A percentile compares a stretch with the other conserved stretches of the same genome.
These are phyloP conservation scores for Astur gentilis DNA, from an alignment of 2,113 vertebrate genomes.

Conservation along the genomic window DNA sequence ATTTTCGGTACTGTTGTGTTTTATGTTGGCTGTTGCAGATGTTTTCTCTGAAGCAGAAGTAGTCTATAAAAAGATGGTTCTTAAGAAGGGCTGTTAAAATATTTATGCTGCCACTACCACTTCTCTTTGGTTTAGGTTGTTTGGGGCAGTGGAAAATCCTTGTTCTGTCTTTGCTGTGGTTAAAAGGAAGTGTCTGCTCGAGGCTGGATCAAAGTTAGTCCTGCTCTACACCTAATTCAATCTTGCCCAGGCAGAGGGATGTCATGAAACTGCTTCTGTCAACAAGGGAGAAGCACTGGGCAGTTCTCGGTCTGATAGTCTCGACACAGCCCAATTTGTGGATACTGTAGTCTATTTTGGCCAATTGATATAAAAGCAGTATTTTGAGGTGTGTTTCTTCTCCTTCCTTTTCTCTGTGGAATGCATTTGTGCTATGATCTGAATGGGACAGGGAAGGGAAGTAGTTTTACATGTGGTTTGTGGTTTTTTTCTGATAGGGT, in stretches of 20 bases:
- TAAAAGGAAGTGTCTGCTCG: background rate
- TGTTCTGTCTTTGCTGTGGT: background rate
- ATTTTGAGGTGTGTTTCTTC: background rate
- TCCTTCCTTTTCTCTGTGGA: background rate
- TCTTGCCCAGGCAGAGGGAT: background rate
- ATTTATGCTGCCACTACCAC: background rate
- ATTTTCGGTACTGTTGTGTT: background rate
- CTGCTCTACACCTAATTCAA: background rate
- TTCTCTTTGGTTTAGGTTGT: background rate
- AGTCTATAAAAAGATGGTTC: background rate
- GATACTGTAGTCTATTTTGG: background rate
- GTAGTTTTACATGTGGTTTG: background rate
- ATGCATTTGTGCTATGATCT: background rate
- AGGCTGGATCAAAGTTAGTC: background rate
- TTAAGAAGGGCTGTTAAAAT: background rate
- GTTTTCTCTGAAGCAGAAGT: background rate
- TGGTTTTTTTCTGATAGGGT: background rate
- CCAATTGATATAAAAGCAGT: background rate
- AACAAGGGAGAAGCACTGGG: background rate
- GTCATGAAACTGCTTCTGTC: background rate
- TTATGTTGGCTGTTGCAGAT: background rate
- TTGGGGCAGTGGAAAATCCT: background rate
- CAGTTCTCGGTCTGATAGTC: background rate
- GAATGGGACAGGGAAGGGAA: background rate
- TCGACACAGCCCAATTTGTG: rapidly evolving